These are phyloP conservation scores for Isurus oxyrinchus DNA, from an alignment of 2,113 vertebrate genomes.

Conservation along the genomic window DNA sequence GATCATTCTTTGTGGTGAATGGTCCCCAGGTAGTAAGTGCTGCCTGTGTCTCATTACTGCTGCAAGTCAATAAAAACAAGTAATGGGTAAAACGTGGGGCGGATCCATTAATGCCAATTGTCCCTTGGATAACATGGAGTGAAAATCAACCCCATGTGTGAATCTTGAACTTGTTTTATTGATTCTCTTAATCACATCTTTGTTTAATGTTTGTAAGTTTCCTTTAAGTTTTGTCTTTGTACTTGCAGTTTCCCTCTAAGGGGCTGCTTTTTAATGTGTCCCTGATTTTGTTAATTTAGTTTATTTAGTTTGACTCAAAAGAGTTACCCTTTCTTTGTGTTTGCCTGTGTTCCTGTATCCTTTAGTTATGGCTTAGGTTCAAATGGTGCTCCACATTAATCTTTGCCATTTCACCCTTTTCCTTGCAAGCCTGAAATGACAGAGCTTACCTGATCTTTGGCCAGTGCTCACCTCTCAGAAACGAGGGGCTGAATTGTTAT, in stretches of 20 bases:
- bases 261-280: no score
- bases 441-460: background rate
- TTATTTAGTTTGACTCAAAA: no score
- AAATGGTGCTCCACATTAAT: background rate
- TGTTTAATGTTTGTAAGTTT: no score
- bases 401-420: background rate
- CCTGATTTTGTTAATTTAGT: no score
- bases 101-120: background rate
- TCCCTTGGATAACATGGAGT: background rate
- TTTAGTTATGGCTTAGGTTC: background rate
- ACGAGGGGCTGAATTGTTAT: background rate
- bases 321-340: background rate
- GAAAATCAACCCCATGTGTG: background rate
- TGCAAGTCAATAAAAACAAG: background rate
- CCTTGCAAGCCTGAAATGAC: background rate
- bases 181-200: no score
- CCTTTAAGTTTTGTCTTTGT: no score
- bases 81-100: background rate
- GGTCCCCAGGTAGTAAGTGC: background rate
- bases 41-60: background rate
- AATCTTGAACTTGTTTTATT: background rate
- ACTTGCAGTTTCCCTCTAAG: no score
- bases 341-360: background rate
- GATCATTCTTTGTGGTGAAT: background rate
- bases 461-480: background rate